phyloP scores from a whole-genome alignment of 2,888 invertebrate species.

The Andrena flavipes region DNA sequence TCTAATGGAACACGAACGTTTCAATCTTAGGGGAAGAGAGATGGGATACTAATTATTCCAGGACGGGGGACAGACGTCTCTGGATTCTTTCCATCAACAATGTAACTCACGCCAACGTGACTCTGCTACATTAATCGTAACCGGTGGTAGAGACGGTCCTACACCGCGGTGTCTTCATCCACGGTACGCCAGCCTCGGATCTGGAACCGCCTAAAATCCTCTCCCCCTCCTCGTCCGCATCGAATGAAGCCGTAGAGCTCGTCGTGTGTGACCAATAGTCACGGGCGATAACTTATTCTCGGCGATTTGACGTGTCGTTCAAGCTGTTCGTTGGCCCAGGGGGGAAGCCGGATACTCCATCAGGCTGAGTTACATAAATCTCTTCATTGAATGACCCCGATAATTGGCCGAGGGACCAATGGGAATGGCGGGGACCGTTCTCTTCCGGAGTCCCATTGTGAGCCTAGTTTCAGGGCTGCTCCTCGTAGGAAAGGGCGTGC shows the following conservation, averaged over 20 bases:
- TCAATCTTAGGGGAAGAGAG: slow-evolving; percentile 8
- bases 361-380: slow-evolving; percentile 73
- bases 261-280: slow-evolving; percentile 27
- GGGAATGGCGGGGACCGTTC: slow-evolving; percentile 4
- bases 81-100: too few species aligned
- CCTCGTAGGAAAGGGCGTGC: slow-evolving; percentile 46
- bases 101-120: neutral
- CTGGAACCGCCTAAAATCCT: slow-evolving; percentile 11
- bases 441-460: slow-evolving; percentile 50
- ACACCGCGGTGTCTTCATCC: neutral
- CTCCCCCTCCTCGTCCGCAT: neutral
- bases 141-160: neutral
- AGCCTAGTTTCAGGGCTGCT: slow-evolving; percentile 55
- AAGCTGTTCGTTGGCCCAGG: slow-evolving; percentile 2
- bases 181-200: neutral
- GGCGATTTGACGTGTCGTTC: slow-evolving; percentile 59
- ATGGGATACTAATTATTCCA: slow-evolving; percentile 14
- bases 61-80: neutral
- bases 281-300: slow-evolving; percentile 61
- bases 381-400: slow-evolving; percentile 73
- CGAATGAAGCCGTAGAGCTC: slow-evolving; percentile 39
- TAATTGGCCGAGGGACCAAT: slow-evolving; percentile 63
- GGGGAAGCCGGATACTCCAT: slow-evolving; percentile 63
- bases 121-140: neutral
- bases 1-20: slow-evolving; percentile 1